phyloP scores from a whole-genome alignment of 2,797 vertebrate genomes.

The Otolemur crassicaudatus region DNA sequence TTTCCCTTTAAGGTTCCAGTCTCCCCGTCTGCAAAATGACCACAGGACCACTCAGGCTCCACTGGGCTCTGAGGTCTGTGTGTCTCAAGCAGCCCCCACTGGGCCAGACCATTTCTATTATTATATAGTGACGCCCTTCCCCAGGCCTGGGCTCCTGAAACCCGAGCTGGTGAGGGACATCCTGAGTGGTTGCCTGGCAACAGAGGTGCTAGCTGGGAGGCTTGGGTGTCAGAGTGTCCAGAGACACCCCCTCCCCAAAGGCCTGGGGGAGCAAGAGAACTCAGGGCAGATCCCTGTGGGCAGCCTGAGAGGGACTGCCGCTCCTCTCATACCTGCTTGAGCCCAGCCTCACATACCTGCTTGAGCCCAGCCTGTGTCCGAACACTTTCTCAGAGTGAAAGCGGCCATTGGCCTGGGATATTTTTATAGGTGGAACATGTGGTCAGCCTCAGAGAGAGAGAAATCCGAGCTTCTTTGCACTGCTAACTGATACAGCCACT shows the following conservation, averaged over 20 bases:
- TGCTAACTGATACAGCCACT: constrained; percentile 36
- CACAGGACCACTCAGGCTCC: not conserved
- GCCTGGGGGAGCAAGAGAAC: not conserved
- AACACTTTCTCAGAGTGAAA: not conserved
- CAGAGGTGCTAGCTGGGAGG: not conserved
- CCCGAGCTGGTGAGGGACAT: not conserved
- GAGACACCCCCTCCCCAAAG: not conserved
- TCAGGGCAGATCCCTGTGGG: not conserved
- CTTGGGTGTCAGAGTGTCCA: constrained; percentile 72
- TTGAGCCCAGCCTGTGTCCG: not conserved
- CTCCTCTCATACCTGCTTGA: not conserved
- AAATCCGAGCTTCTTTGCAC: constrained; percentile 46
- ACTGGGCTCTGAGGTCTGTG: not conserved
- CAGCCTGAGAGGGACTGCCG: not conserved
- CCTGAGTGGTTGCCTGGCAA: constrained; percentile 63
- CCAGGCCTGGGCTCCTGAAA: constrained; percentile 42
- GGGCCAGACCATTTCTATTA: not conserved
- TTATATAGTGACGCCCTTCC: not conserved
- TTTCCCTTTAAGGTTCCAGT: not conserved
- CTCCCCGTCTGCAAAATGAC: not conserved
- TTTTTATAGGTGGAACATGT: constrained; percentile 16
- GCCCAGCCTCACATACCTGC: not conserved
- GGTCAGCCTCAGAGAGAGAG: constrained; percentile 34
- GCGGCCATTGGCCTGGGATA: not conserved
- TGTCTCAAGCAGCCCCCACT: not conserved